phyloP scores from a whole-genome alignment of 2,113 vertebrate species.

The Neolamprologus brichardi region DNA sequence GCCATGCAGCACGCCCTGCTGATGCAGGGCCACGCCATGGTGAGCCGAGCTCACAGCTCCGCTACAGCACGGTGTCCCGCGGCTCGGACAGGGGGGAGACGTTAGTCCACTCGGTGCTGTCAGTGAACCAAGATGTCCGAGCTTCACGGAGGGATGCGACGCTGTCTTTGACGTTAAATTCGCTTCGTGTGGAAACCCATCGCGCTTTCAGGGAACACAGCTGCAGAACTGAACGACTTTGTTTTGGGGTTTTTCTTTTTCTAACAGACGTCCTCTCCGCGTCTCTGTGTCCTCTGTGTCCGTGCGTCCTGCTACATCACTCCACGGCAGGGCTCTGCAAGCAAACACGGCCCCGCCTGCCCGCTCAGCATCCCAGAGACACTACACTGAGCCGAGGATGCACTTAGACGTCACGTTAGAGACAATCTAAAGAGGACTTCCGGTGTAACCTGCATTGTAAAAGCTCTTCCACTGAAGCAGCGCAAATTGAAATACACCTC shows the following conservation, averaged over 20 bases:
- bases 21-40: slow-evolving; percentile 97
- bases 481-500: background rate
- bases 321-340: slow-evolving; percentile 39
- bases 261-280: background rate
- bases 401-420: background rate
- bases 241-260: rapidly evolving
- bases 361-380: slow-evolving; percentile 63
- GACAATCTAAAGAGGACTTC: background rate
- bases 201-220: background rate
- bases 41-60: background rate
- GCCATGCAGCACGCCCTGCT: slow-evolving; percentile 96
- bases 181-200: slow-evolving; percentile 16
- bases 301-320: slow-evolving; percentile 30
- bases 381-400: background rate
- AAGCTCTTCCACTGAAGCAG: background rate
- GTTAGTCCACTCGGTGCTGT: background rate
- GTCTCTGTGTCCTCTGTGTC: background rate
- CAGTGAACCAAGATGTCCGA: slow-evolving; percentile 48
- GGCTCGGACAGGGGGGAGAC: background rate
- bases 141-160: background rate
- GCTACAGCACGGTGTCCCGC: background rate
- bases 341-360: slow-evolving; percentile 66
- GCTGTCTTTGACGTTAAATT: background rate
- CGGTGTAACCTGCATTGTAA: background rate
- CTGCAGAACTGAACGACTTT: background rate